Evolutionary conservation across 1,140 invertebrate genomes (phyloP).

Genomic region (Drosophila kohkoa): DNA sequence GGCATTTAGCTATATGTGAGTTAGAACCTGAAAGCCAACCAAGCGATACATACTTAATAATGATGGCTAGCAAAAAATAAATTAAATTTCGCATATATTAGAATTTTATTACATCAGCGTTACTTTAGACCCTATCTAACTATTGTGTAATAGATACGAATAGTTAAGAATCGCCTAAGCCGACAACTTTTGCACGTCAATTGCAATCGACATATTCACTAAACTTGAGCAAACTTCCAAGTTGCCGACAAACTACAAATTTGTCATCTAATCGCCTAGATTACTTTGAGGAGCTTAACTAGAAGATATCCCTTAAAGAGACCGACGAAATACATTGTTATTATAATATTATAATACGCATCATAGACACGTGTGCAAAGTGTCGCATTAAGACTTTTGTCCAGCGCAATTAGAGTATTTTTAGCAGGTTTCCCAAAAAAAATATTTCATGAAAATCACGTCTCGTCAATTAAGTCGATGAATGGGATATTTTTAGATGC

Average conservation of each 20-base stretch:
- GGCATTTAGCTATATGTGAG: constrained; percentile 25
- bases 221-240: neutral
- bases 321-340: neutral
- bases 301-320: constrained; percentile 13
- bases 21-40: constrained; percentile 33
- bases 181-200: neutral
- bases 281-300: neutral
- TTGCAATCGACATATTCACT: constrained; percentile 4
- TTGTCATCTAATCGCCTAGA: constrained; percentile 1
- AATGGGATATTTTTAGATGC: constrained; percentile 50
- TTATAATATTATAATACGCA: no score
- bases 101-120: constrained; percentile 61
- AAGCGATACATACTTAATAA: constrained; percentile 40
- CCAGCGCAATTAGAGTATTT: constrained; percentile 64
- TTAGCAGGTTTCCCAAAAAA: constrained; percentile 40
- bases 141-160: constrained; percentile 53
- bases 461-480: neutral
- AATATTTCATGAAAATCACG: constrained; percentile 57
- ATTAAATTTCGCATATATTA: constrained; percentile 58
- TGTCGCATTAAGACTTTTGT: constrained; percentile 3
- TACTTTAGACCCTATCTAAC: constrained; percentile 8
- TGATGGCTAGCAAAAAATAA: constrained; percentile 47
- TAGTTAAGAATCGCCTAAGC: neutral
- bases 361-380: no score
- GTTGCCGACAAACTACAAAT: neutral